Percentiles rank a stretch among this genome's conserved stretches.
Evolutionary conservation across 2,888 invertebrate species (phyloP).

Genomic region (Bugulina stolonifera): DNA sequence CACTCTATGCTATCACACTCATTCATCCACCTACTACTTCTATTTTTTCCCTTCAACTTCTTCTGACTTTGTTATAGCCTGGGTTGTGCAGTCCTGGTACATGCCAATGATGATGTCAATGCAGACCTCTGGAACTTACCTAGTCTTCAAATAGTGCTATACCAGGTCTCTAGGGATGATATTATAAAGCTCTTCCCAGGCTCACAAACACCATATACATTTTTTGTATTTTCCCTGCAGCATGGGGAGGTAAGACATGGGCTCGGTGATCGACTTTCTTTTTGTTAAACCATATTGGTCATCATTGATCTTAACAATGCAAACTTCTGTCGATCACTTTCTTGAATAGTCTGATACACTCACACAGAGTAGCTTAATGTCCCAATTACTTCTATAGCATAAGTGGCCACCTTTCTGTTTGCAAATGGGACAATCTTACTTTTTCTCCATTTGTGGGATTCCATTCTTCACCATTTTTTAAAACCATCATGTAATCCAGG

Average conservation of each 20-base stretch:
- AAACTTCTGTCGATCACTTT: not conserved
- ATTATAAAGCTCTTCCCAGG: not conserved
- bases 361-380: not conserved
- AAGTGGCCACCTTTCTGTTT: not conserved
- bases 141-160: not conserved
- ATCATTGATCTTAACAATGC: not conserved
- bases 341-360: not conserved
- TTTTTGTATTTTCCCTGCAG: not conserved
- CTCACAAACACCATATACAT: not conserved
- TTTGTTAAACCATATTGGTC: not conserved
- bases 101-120: not conserved
- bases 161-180: not conserved
- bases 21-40: not conserved
- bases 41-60: not conserved
- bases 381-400: not conserved
- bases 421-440: not conserved
- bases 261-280: not conserved
- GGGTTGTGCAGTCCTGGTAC: not conserved
- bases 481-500: not conserved
- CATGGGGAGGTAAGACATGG: not conserved
- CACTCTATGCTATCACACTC: not conserved
- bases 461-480: not conserved
- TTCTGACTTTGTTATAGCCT: not conserved
- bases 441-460: not conserved
- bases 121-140: not conserved